A percentile compares a stretch with the other conserved stretches of the same genome.
phyloP scores from a whole-genome alignment of 2,797 vertebrate genomes.

The Denticeps clupeoides region DNA sequence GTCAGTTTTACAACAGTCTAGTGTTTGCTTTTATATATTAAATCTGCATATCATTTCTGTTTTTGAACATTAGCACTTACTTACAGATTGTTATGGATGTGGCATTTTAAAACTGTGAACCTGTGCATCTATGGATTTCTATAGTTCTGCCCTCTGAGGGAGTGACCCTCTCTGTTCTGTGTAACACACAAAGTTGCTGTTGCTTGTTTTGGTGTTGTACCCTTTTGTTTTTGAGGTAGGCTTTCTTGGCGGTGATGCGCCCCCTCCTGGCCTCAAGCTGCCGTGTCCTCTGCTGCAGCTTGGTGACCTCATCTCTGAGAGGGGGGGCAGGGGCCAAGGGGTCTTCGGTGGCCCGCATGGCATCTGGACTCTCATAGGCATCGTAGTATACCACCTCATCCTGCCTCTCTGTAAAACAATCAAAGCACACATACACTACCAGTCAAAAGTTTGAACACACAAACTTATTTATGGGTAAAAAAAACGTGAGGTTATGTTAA shows the following conservation, averaged over 20 bases:
- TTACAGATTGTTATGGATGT: too few species aligned
- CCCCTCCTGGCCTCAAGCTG: conserved; percentile 89
- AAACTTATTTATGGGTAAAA: too few species aligned
- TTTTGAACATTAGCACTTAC: too few species aligned
- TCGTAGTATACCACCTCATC: conserved; percentile 97
- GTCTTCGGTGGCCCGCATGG: conserved; percentile 80
- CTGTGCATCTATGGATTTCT: too few species aligned
- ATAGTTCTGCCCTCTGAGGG: too few species aligned
- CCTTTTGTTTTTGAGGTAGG: conserved; percentile 99
- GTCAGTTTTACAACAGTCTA: too few species aligned
- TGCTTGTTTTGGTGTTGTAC: conserved; percentile 36
- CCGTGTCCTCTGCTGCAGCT: conserved; percentile 81
- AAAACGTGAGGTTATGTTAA: too few species aligned
- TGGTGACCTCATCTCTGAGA: conserved; percentile 70
- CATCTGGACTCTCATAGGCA: conserved; percentile 90
- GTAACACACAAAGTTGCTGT: too few species aligned
- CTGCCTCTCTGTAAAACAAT: conserved; percentile 69
- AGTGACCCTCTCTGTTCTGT: background rate
- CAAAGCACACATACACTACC: background rate
- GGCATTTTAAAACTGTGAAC: too few species aligned
- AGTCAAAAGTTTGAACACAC: too few species aligned
- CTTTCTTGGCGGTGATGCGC: conserved; percentile 92
- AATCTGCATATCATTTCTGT: too few species aligned
- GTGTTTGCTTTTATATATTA: too few species aligned
- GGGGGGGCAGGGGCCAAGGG: conserved; percentile 49